These are phyloP conservation scores for Nasonia oneida DNA, from an alignment of 2,888 invertebrate species.

Conservation along the genomic window DNA sequence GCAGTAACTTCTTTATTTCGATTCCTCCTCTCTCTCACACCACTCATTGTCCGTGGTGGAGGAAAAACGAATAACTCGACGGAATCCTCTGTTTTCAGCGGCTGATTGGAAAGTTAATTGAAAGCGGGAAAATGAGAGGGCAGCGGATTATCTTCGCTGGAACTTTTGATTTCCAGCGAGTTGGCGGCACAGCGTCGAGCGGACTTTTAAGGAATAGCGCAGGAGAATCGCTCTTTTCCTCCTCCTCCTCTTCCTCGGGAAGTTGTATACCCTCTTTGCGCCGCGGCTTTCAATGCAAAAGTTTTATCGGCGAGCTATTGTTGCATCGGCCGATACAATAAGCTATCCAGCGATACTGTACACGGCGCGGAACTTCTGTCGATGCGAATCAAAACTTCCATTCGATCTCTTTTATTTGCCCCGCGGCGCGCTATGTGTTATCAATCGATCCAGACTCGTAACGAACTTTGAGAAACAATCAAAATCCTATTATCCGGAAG, in stretches of 20 bases:
- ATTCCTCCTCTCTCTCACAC: neutral
- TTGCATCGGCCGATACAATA: neutral
- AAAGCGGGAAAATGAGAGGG: constrained; percentile 49
- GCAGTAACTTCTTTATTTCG: constrained; percentile 14
- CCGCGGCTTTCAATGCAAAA: neutral
- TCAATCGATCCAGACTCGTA: neutral
- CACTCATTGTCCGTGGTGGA: neutral
- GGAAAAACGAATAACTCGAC: constrained; percentile 8
- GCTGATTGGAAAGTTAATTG: constrained; percentile 53
- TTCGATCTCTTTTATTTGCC: neutral
- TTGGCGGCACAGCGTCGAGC: neutral
- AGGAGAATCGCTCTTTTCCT: constrained; percentile 20
- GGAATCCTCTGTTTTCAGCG: constrained; percentile 33
- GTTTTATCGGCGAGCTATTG: constrained; percentile 12
- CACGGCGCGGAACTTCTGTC: neutral
- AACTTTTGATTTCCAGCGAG: constrained; percentile 44
- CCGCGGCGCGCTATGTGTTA: neutral
- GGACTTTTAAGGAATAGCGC: constrained; percentile 17
- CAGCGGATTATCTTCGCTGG: constrained; percentile 19
- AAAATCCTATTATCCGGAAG: neutral
- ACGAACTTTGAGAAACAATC: neutral
- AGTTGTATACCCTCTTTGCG: neutral
- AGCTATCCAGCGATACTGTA: neutral
- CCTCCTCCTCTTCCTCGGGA: neutral
- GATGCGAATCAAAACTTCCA: neutral